These are phyloP conservation scores for Macrophya alboannulata DNA, from an alignment of 2,888 invertebrate species.

Conservation along the genomic window DNA sequence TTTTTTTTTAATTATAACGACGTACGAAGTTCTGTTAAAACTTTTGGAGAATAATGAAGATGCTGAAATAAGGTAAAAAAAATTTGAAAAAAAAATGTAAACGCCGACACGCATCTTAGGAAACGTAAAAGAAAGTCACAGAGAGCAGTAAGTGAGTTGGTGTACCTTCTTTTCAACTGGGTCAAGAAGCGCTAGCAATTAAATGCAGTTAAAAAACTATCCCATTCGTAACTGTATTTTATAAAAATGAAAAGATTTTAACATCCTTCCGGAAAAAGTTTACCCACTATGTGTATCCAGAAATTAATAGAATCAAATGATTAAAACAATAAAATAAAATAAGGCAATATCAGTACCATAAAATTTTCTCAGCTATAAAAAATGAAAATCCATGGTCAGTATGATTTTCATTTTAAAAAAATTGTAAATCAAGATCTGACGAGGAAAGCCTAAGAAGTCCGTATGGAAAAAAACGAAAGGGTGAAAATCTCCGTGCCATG, in stretches of 20 bases:
- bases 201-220: slow-evolving; percentile 50
- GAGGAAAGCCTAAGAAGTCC: neutral
- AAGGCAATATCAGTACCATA: neutral
- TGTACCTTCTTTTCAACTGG: slow-evolving; percentile 54
- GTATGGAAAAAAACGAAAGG: neutral
- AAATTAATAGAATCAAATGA: neutral
- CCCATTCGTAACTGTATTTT: slow-evolving; percentile 2
- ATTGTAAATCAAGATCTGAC: neutral
- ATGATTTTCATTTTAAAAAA: neutral
- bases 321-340: neutral
- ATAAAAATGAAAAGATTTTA: neutral
- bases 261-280: slow-evolving; percentile 34
- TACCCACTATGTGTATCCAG: neutral
- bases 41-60: slow-evolving; percentile 18
- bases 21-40: slow-evolving; percentile 12
- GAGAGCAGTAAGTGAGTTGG: slow-evolving; percentile 29
- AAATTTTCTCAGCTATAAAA: neutral
- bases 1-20: neutral
- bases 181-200: slow-evolving; percentile 52
- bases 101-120: slow-evolving; percentile 47
- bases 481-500: neutral
- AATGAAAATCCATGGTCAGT: neutral
- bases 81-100: neutral
- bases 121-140: slow-evolving; percentile 52
- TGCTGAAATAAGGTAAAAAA: slow-evolving; percentile 14